These are phyloP conservation scores for Ctenomys sociabilis DNA, from an alignment of 2,113 vertebrate species.

Conservation along the genomic window DNA sequence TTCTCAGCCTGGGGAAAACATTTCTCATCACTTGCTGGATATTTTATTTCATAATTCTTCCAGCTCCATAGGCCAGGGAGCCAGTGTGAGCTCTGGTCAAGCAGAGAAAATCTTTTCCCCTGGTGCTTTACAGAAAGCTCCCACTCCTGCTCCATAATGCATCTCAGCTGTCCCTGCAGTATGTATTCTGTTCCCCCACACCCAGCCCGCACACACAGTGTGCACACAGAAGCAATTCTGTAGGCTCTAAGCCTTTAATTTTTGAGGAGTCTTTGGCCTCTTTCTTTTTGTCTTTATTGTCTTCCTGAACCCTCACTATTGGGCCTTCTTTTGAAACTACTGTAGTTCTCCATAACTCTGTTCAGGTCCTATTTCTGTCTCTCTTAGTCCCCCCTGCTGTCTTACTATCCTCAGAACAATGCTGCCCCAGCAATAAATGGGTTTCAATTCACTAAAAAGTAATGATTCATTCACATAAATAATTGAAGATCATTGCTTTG, in stretches of 20 bases:
- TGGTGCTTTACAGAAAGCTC: not conserved
- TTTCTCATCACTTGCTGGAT: not conserved
- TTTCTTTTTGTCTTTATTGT: not conserved
- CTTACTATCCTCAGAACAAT: not conserved
- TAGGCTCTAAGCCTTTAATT: not conserved
- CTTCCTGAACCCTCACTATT: not conserved
- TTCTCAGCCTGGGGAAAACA: not conserved
- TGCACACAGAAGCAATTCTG: not conserved
- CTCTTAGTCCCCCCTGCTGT: accelerated
- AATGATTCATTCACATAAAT: not conserved
- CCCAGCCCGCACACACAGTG: not conserved
- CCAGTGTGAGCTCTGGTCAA: not conserved
- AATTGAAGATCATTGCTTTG: not conserved
- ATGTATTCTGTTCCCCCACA: not conserved
- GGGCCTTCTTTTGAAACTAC: not conserved
- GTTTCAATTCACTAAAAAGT: not conserved
- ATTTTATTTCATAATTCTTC: not conserved
- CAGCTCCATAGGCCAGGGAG: not conserved
- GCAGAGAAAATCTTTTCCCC: not conserved
- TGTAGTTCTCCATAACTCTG: not conserved
- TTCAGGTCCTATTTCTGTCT: not conserved
- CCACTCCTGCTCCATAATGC: not conserved
- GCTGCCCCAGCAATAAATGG: too few relatives aligned
- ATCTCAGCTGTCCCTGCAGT: not conserved
- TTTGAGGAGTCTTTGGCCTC: not conserved